Conservation (phyloP, 1,140 invertebrate genomes). For the Heliconius hermathena region DNA sequence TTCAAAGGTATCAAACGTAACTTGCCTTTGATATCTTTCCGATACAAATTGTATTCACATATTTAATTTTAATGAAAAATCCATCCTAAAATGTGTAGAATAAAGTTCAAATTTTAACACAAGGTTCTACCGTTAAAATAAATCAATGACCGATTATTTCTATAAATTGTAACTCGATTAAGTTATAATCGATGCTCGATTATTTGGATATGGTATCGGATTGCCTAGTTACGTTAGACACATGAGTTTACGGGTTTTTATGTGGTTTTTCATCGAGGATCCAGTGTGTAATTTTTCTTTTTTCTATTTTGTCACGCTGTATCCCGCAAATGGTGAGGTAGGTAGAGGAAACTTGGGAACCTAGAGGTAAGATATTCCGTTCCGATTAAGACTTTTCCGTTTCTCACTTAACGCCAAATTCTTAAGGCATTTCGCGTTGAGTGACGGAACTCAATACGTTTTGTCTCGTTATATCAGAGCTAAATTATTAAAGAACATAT, state of each 20-base stretch:
- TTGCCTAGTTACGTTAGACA: slow-evolving; percentile 9
- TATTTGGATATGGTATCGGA: slow-evolving; percentile 28
- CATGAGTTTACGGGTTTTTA: not conserved
- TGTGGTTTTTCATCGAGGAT: not conserved
- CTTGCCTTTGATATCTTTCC: slow-evolving; percentile 65
- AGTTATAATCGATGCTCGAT: slow-evolving; percentile 75
- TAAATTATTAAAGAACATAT: not conserved
- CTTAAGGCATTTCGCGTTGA: not conserved
- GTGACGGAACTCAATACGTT: not conserved
- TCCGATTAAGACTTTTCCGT: not conserved
- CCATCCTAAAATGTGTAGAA: slow-evolving; percentile 33
- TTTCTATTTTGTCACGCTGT: not conserved
- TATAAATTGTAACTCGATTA: slow-evolving; percentile 81
- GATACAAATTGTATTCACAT: slow-evolving; percentile 71
- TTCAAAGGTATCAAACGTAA: slow-evolving; percentile 71
- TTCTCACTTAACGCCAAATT: not conserved
- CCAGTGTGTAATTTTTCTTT: not conserved
- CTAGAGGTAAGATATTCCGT: not conserved
- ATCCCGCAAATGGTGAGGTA: not conserved
- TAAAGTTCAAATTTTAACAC: slow-evolving; percentile 35
- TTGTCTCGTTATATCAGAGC: not conserved
- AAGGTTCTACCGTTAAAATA: slow-evolving; percentile 42
- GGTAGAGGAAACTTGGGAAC: not conserved
- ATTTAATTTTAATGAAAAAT: slow-evolving; percentile 35
- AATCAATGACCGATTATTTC: slow-evolving; percentile 79